Base-by-base conservation (phyloP, 2,797 vertebrate genomes). In the Semotilus atromaculatus region DNA sequence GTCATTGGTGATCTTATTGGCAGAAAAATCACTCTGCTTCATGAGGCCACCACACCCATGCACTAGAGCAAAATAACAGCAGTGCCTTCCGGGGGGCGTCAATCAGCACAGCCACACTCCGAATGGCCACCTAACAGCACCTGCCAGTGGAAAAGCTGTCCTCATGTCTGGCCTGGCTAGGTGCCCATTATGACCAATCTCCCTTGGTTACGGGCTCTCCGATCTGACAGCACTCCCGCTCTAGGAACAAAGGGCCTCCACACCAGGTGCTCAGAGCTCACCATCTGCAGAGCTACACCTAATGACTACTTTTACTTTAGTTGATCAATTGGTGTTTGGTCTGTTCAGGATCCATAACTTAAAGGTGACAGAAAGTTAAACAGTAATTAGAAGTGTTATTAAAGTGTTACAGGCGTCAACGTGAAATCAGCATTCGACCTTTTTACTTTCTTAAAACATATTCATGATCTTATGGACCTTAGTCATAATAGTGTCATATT, bases 181-280 rank as follows among this genome's bases (percentile, higher is more conserved):
- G 60, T 55, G 74, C 86, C 87, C 81, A 87, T 89, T 88, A 89
- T 3, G 36, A 58, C 55, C 75, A 67, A 74, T 82, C 64, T 83
- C 86, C 88, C 58, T 58, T 79, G 48, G 87, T 51, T 85, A 81
- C 74, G 36, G 58, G 64, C 76, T 73, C 71, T 81, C 55, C 81
- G 74, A 84, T 74, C 85, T 83, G 55, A 86, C 84, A 71, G 77
- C 53, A 73, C 51, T 70, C 77, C 62, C 19, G 19, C 75, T 86
- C 68, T 45, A 80, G 71, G 81, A 87, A 86, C 83, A 88, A 80
- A 88, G 81, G 31, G 67, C 40, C 62, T 38, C 68, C 55, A 53
- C 84, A 55, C 38, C 73, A 84, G 74, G 82, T 83, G 58, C 77
- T 72, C 68, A 64, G 62, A 34, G 68, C 53, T 58, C 64, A 34